A percentile compares a stretch with the other conserved stretches of the same genome.
These are phyloP conservation scores for Syrmaticus mikado DNA, from an alignment of 2,113 vertebrate species.

Conservation along the genomic window DNA sequence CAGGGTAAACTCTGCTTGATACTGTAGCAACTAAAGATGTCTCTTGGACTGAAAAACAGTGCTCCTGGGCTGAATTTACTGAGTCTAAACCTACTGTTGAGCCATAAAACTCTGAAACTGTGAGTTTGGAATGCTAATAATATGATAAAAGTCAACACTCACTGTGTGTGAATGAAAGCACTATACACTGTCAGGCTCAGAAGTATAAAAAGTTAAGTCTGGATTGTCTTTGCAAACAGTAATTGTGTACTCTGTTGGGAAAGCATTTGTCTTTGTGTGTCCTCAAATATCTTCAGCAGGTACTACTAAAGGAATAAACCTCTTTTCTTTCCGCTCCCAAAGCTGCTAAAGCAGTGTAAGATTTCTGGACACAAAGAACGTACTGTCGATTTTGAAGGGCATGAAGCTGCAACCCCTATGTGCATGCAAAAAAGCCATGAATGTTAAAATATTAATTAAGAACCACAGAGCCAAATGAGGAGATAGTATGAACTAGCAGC, in stretches of 20 bases:
- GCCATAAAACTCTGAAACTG: slow-evolving; percentile 40
- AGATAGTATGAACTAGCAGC: not conserved
- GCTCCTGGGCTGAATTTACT: slow-evolving; percentile 21
- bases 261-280: not conserved
- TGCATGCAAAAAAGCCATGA: not conserved
- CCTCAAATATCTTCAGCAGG: slow-evolving; percentile 18
- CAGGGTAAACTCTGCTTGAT: not conserved
- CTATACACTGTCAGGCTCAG: not conserved
- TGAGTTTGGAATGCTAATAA: slow-evolving; percentile 53
- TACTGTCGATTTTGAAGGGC: not conserved
- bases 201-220: slow-evolving; percentile 14
- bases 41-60: slow-evolving; percentile 3
- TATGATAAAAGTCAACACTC: slow-evolving; percentile 41
- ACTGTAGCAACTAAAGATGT: not conserved
- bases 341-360: not conserved
- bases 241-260: slow-evolving; percentile 34
- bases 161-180: not conserved
- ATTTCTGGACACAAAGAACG: not conserved
- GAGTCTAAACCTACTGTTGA: slow-evolving; percentile 25
- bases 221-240: slow-evolving; percentile 36
- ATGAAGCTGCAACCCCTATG: not conserved
- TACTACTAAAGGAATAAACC: slow-evolving; percentile 12
- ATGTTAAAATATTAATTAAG: not conserved
- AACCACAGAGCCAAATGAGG: not conserved
- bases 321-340: not conserved